Evolutionary conservation across 1,140 invertebrate species (phyloP), one percentile per base, ranked within the genome.

Genomic region (Drosophila ercepeae): DNA sequence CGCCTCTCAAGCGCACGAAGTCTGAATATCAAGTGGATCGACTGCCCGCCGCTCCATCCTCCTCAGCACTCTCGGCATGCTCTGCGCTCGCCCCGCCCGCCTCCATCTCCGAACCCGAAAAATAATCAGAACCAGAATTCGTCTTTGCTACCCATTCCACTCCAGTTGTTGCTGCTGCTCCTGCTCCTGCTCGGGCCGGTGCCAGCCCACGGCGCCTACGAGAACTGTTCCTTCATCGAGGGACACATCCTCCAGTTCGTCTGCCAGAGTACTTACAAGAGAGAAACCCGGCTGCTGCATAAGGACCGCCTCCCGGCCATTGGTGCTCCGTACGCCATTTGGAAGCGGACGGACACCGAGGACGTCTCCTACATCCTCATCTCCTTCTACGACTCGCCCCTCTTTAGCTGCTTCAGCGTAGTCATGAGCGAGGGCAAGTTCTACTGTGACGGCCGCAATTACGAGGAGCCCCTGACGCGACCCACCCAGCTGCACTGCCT

Each of bases 261-360:
- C n/a, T 86, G 82, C 21, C 69, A 74, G 23, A 55, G 82, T 46
- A 34, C 7, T 1, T 89, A 71, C 53, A 54, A 51, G 42, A 46
- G 49, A 0, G 9, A 54, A 0, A 36, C 81, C 5, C 73, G 74
- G 0, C 29, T 75, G 13, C 14, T 13, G 18, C 65, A 78, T 13
- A 86, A 86, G 60, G 82, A 86, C 69, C 82, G 78, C n/a, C 44
- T 57, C 21, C 73, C 77, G 9, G 64, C 69, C 4, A 8, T 59
- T 5, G 46, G 53, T 6, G 53, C 82, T 14, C 82, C 82, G 5
- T 86, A 86, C 23, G 44, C 57, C 41, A 70, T 86, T 21, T 86
- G 82, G 82, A 75, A 68, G 34, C 53, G 77, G 3, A 27, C 68
- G 9, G 82, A 86, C 53, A 67, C 46, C 14, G 8, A 51, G 11